A percentile compares a stretch with the other conserved stretches of the same genome.
Conservation (phyloP, 2,888 invertebrate genomes). For the Syritta pipiens region DNA sequence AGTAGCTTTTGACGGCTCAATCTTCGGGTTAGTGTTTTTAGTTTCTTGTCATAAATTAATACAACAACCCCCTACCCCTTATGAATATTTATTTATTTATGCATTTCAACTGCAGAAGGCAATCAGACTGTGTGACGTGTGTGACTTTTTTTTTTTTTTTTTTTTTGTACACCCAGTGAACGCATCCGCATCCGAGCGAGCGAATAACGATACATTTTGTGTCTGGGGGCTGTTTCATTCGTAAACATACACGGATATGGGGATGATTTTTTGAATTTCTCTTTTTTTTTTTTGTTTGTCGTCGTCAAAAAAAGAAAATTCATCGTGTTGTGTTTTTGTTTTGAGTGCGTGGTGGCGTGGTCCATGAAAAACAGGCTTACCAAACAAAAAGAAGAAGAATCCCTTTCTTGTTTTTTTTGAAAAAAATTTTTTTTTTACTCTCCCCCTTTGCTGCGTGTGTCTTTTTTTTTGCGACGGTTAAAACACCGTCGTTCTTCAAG, state of each 20-base stretch:
- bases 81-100: conserved; percentile 64
- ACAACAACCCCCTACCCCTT: conserved; percentile 49
- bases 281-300: background rate
- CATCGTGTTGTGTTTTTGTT: background rate
- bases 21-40: conserved; percentile 51
- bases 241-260: too few relatives aligned
- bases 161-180: conserved; percentile 39
- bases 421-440: too few relatives aligned
- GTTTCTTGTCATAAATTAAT: conserved; percentile 12
- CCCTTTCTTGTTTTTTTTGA: background rate
- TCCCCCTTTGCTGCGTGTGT: too few relatives aligned
- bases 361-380: too few relatives aligned
- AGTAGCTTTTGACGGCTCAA: conserved; percentile 52
- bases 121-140: conserved; percentile 48
- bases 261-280: background rate
- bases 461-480: too few relatives aligned
- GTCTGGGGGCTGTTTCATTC: background rate
- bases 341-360: conserved; percentile 22
- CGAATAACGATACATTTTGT: conserved; percentile 13
- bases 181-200: conserved; percentile 8
- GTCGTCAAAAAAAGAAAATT: background rate
- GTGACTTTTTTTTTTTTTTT: too few relatives aligned
- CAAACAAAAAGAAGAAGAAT: background rate
- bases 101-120: conserved; percentile 50
- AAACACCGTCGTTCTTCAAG: too few relatives aligned